Base-by-base conservation (phyloP, 2,797 vertebrate species). In the Artibeus jamaicensis region DNA sequence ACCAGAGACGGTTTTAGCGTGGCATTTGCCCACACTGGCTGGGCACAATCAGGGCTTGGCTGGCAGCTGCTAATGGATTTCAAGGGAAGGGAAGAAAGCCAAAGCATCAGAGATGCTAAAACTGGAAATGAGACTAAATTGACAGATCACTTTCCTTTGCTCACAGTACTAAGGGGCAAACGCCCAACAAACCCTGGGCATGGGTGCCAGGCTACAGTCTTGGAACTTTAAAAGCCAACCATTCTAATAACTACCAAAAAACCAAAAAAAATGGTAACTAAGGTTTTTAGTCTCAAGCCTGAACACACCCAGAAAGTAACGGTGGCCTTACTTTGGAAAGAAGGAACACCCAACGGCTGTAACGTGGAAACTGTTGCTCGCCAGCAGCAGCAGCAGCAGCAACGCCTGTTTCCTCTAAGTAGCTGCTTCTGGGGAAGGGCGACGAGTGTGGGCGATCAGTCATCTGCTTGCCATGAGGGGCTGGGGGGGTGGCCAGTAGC, bases 361-460 rank as follows among this genome's bases (percentile, higher is more conserved):
- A 34, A 46, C 37, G 50, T 87, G 88, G 92, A 77, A 96, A 93
- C 70, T 46, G 86, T 87, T 67, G 34, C 34, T 86, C 53, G 71
- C 39, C 39, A 42, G 39, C 39, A 42, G 50, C 48, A 39, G 85
- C 15, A 24, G 55, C 50, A 8, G 85, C 15, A 24, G 55, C 50
- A 8, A 11, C 26, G 68, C 26, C 94, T 37, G 18, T 34, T 93
- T 87, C 86, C 87, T 84, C 53, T 67, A n/a, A 89, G 77, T 42
- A 59, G 91, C n/a, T 39, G 93, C 79, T 76, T 93, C 85, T 9
- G 26, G 78, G 88, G 62, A 93, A 92, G 39, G 82, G 67, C 50
- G 82, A 48, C 6, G 14, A 65, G 42, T 32, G 22, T 7, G 39
- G 77, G 81, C 59, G 44, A 44, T 83, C 44, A 93, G 93, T 86